These are phyloP conservation scores for Drosophila tanythrix DNA, from an alignment of 2,888 invertebrate species.

Conservation along the genomic window DNA sequence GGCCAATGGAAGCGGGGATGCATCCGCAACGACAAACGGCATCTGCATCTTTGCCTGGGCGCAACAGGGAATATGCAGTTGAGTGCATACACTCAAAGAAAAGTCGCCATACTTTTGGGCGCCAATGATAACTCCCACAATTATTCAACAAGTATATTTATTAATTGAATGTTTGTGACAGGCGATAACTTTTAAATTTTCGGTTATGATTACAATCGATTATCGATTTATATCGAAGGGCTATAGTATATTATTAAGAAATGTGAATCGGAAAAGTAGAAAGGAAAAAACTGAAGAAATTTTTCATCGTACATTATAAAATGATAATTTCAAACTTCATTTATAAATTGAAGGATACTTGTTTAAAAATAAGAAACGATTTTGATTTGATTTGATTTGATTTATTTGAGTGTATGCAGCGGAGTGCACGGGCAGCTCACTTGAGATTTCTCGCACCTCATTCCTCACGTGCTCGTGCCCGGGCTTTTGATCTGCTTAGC, in stretches of 20 bases:
- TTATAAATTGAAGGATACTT: neutral
- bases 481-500: constrained; percentile 78
- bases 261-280: neutral
- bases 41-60: neutral
- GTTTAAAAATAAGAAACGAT: neutral
- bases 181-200: neutral
- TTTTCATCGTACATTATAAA: neutral
- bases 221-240: neutral
- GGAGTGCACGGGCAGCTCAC: constrained; percentile 65
- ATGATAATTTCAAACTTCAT: neutral
- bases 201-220: neutral
- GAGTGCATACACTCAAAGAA: neutral
- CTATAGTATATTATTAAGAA: neutral
- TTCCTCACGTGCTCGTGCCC: constrained; percentile 33
- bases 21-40: constrained; percentile 6
- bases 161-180: neutral
- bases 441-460: constrained; percentile 76
- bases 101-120: neutral
- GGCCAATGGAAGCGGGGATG: constrained; percentile 20
- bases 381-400: neutral
- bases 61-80: constrained; percentile 2
- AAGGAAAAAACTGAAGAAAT: neutral
- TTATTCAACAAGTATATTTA: neutral
- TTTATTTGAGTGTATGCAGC: constrained; percentile 16
- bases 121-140: neutral